A percentile compares a stretch with the other conserved stretches of the same genome.
phyloP scores from a whole-genome alignment of 1,140 invertebrate species.

The Luehdorfia chinensis region DNA sequence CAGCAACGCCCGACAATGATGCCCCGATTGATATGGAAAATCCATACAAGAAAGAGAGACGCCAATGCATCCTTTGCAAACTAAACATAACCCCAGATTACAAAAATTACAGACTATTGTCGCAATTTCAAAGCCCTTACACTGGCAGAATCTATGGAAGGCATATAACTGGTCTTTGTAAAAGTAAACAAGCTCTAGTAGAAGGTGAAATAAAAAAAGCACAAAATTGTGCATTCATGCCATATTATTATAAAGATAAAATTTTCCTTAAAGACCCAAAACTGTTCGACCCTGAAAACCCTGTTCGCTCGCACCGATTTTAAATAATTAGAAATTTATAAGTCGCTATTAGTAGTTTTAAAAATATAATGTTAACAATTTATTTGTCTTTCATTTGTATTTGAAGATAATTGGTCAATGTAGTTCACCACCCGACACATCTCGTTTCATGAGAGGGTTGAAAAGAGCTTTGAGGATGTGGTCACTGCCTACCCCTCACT shows the following conservation, averaged over 20 bases:
- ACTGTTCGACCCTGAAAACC: constrained; percentile 90
- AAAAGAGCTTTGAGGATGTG: too few species aligned
- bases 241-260: constrained; percentile 85
- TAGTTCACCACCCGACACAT: too few species aligned
- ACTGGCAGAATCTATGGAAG: constrained; percentile 94
- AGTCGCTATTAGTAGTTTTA: constrained; percentile 17
- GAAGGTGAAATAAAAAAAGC: constrained; percentile 85
- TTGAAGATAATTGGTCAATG: too few species aligned
- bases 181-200: constrained; percentile 83
- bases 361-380: constrained; percentile 1
- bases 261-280: constrained; percentile 89
- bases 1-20: constrained; percentile 47
- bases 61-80: constrained; percentile 92
- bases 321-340: constrained; percentile 8
- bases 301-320: constrained; percentile 87
- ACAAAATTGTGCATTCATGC: constrained; percentile 86
- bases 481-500: too few species aligned
- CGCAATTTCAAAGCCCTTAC: constrained; percentile 96
- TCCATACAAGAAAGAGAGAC: constrained; percentile 87
- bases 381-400: neutral
- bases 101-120: constrained; percentile 94
- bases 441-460: too few species aligned
- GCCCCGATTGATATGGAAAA: constrained; percentile 85
- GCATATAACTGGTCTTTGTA: constrained; percentile 94
- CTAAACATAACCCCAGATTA: constrained; percentile 91